Conservation (phyloP, 2,888 invertebrate genomes). For the Cryptophagus acutangulus region DNA sequence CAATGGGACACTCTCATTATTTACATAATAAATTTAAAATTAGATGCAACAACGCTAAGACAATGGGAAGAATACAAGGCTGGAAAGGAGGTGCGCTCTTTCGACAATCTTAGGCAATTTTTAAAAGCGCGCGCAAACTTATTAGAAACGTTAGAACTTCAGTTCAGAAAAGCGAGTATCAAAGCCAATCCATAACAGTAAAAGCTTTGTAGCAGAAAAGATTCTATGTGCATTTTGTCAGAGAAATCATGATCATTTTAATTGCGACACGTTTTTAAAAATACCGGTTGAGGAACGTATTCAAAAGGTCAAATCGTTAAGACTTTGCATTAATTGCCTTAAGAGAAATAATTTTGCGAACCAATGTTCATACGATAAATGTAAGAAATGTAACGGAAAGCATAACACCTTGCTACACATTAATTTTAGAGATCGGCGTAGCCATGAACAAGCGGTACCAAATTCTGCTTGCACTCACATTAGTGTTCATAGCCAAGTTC, state of each 20-base stretch:
- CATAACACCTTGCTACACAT: slow-evolving; percentile 11
- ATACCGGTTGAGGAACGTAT: slow-evolving; percentile 9
- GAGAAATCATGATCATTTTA: slow-evolving; percentile 7
- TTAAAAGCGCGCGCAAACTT: slow-evolving; percentile 6
- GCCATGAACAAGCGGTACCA: neutral
- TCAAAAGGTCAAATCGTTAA: slow-evolving; percentile 3
- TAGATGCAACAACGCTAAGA: slow-evolving; percentile 13
- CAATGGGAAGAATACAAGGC: slow-evolving; percentile 16
- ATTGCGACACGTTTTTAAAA: slow-evolving; percentile 9
- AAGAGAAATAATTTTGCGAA: slow-evolving; percentile 5
- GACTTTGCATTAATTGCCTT: slow-evolving; percentile 11
- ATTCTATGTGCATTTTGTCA: slow-evolving; percentile 8
- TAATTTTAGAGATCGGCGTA: neutral
- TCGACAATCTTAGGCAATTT: slow-evolving; percentile 6
- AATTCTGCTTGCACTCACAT: neutral
- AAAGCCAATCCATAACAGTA: neutral
- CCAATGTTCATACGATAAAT: slow-evolving; percentile 2
- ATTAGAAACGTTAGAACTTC: slow-evolving; percentile 10
- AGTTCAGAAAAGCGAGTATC: neutral
- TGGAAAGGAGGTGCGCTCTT: slow-evolving; percentile 6
- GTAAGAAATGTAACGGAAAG: slow-evolving; percentile 7
- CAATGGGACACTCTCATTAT: slow-evolving; percentile 14
- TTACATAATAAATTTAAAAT: slow-evolving; percentile 13
- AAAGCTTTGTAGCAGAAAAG: neutral
- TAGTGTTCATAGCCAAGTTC: neutral